Base-by-base conservation (phyloP, 2,797 vertebrate species). In the Sebastes jordani region DNA sequence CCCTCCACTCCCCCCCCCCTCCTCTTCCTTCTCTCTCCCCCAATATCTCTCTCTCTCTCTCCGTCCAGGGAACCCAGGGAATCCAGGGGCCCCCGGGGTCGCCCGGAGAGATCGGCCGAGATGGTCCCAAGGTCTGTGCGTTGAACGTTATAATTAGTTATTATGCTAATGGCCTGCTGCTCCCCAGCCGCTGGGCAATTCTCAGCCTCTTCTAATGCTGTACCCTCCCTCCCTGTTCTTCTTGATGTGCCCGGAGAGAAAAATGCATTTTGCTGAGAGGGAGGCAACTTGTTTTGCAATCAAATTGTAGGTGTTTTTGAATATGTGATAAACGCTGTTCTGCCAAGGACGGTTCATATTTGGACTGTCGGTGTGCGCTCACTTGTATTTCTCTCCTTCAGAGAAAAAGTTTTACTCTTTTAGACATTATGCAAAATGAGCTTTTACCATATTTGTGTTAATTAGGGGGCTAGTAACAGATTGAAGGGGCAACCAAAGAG, bases 81-180 rank as follows among this genome's bases (percentile, higher is more conserved):
- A 79, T 87, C 29, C 87, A 87, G 74, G 95, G 93, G 36, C 91
- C 88, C 61, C 71, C 1, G 20, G 95, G 94, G 49, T 82, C 74
- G 65, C 89, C 92, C 54, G 94, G 95, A 84, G 89, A 78, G 78
- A 88, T 86, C 11, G 95, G 95, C 78, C 91, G 13, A 69, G 89
- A 85, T 27, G 94, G 95, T 84, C 92, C 88, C 78, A 94, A 95
- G 95, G 95, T 96, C 88, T 89, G 93, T 92, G 74, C 71, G 61
- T 67, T 88, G 83, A 90, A 90, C 83, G 76, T 90, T 89, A 86
- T 91, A 92, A 91, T 93, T 86, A 83, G 90, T 88, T 90, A 90
- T 94, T 91, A 94, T 93, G 89, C 84, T 90, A 92, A 94, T 93
- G 68, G 16, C 2, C 64, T 62, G 83, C 78, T 46, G 34, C 78